These are phyloP conservation scores for Thymelicus lineola DNA, from an alignment of 2,888 invertebrate genomes.

Conservation along the genomic window DNA sequence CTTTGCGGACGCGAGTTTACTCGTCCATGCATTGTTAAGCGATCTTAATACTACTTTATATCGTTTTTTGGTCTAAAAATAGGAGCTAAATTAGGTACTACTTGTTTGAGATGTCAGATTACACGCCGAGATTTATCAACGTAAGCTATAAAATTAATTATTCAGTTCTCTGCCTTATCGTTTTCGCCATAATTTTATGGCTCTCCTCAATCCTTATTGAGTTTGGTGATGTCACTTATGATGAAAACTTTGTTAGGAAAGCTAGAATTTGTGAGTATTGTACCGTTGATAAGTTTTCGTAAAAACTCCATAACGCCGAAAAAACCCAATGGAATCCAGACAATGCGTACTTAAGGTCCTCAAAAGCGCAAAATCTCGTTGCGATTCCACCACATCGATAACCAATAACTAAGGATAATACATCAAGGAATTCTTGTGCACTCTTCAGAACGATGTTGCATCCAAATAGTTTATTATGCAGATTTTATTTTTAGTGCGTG, in stretches of 20 bases:
- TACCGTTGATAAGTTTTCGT: neutral
- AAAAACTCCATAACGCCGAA: neutral
- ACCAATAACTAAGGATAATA: slow-evolving; percentile 38
- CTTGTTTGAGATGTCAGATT: slow-evolving; percentile 34
- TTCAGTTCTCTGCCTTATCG: neutral
- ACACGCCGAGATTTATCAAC: slow-evolving; percentile 21
- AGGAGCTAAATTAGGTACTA: slow-evolving; percentile 28
- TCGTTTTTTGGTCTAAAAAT: slow-evolving; percentile 36
- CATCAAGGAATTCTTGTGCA: slow-evolving; percentile 44
- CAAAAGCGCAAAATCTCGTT: slow-evolving; percentile 31
- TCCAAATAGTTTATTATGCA: slow-evolving; percentile 57
- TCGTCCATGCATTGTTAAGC: slow-evolving; percentile 35
- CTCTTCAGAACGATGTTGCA: slow-evolving; percentile 43
- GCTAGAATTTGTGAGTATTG: too few species aligned
- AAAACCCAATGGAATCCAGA: slow-evolving; percentile 18
- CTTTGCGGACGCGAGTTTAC: slow-evolving; percentile 40
- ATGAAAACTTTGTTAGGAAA: too few species aligned
- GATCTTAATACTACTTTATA: slow-evolving; percentile 37
- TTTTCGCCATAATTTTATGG: neutral
- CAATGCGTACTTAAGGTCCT: slow-evolving; percentile 29
- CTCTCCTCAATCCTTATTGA: neutral
- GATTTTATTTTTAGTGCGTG: slow-evolving; percentile 58
- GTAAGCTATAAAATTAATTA: slow-evolving; percentile 7
- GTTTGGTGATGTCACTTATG: neutral
- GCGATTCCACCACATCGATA: slow-evolving; percentile 32